These are phyloP conservation scores for Drosophila virilis DNA, from an alignment of 1,140 invertebrate species.

Conservation along the genomic window DNA sequence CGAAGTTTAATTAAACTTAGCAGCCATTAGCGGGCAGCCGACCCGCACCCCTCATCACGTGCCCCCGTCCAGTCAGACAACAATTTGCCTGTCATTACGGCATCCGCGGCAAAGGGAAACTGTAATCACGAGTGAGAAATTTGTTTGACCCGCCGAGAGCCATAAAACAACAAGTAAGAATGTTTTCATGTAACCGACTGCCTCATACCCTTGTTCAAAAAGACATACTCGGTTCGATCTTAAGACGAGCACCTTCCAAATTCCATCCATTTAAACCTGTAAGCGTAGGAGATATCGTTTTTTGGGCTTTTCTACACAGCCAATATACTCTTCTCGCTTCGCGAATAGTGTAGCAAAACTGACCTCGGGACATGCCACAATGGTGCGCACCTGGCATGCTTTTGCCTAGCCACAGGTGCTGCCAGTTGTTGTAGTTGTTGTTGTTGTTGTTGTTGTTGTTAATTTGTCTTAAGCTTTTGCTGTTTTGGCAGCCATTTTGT, in stretches of 20 bases:
- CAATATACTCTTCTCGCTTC: not conserved
- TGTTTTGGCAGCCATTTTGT: conserved; percentile 39
- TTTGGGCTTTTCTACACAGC: not conserved
- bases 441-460: too few species aligned
- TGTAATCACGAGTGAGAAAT: conserved; percentile 78
- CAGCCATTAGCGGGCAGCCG: conserved; percentile 11
- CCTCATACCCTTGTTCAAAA: not conserved
- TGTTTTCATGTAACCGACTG: not conserved
- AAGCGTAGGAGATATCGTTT: not conserved
- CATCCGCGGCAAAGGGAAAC: conserved; percentile 42
- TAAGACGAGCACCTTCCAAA: too few species aligned
- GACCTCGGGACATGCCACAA: conserved; percentile 51
- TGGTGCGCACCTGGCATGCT: conserved; percentile 5
- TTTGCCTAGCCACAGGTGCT: conserved; percentile 55
- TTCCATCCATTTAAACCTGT: too few species aligned
- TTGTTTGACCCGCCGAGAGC: conserved; percentile 40
- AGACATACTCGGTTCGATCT: too few species aligned
- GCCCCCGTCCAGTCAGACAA: conserved; percentile 22
- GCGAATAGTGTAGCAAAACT: conserved; percentile 12
- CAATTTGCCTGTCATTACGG: conserved; percentile 49
- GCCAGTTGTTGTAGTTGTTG: conserved; percentile 25
- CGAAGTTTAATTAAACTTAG: conserved; percentile 76
- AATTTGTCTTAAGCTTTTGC: not conserved
- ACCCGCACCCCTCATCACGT: not conserved
- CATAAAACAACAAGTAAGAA: conserved; percentile 13